Evolutionary conservation across 2,888 invertebrate species (phyloP), one percentile per base, ranked within the genome.

Genomic region (Sarcophaga carnaria): DNA sequence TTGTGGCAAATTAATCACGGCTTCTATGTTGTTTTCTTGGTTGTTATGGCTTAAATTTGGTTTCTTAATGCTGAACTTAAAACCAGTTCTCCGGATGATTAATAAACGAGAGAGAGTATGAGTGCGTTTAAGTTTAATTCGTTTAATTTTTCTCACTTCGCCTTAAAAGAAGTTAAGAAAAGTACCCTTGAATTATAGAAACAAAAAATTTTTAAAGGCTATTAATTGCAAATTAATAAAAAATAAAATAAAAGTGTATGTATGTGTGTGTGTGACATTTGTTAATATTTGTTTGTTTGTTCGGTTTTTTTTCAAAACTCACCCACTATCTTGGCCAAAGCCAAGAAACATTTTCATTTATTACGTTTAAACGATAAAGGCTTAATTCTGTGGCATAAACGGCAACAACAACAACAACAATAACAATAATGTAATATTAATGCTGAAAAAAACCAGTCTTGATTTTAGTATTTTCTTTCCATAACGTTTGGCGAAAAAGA

Each of bases 211-310:
- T 74, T 83, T 86, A 80, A 80, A 80, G 78, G 87, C 78, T 87
- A 87, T 87, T 87, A 84, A 87, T 87, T 84, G 81, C 84, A 84
- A 87, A 84, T 87, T 87, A 87, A 87, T 82, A 87, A 59, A 72
- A 22, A 75, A 78, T 64, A 71, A 72, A 77, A 62, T 63, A 70
- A 63, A 70, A 14, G 20, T 64, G 3, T 76, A 8, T 70, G 47
- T 22, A 2, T 37, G 11, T 79, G 22, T 66, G 25, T n/a, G 20
- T 59, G 4, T 70, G 20, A 71, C 12, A 54, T 47, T 74, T 63
- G 45, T 49, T 45, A 14, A 49, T 54, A 10, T 14, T 14, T 14
- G 17, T 54, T 17, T 54, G 45, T n/a, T 22, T 22, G 22, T 22
- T 22, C 22, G 22, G 22, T 22, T 22, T 22, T 22, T 22, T 22